Evolutionary conservation across 2,113 vertebrate species (phyloP).

Genomic region (Piaya cayana): DNA sequence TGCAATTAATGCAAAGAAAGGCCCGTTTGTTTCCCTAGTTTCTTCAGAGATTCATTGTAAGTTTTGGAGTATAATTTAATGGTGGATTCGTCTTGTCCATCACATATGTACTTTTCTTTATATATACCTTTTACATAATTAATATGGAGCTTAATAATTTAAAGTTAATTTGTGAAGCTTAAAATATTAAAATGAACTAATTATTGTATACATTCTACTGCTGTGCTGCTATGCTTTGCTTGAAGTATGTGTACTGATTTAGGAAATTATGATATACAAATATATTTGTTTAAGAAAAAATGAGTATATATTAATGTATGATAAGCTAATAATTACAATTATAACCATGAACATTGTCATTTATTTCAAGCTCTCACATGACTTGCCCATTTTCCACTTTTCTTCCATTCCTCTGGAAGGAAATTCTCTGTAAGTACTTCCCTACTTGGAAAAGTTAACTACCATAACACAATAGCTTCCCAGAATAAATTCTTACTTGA

Average conservation of each 20-base stretch:
- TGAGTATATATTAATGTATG: neutral
- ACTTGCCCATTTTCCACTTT: neutral
- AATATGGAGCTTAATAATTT: neutral
- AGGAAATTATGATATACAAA: neutral
- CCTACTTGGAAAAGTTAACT: neutral
- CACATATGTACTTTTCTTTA: neutral
- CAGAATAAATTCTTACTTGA: neutral
- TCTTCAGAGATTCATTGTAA: neutral
- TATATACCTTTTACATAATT: neutral
- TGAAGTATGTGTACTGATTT: neutral
- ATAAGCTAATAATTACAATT: neutral
- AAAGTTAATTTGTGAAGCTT: neutral
- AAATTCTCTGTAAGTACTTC: neutral
- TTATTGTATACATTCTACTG: neutral
- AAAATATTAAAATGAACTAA: conserved; percentile 2
- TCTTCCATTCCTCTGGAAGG: neutral
- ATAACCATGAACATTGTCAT: neutral
- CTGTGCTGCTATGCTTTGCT: neutral
- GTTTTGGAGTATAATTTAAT: neutral
- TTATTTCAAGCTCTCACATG: neutral
- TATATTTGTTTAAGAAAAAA: neutral
- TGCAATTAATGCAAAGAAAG: accelerated
- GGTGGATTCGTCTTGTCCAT: neutral
- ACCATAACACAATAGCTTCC: neutral
- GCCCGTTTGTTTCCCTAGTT: neutral